phyloP scores from a whole-genome alignment of 2,888 invertebrate species.

The Dolomedes plantarius region DNA sequence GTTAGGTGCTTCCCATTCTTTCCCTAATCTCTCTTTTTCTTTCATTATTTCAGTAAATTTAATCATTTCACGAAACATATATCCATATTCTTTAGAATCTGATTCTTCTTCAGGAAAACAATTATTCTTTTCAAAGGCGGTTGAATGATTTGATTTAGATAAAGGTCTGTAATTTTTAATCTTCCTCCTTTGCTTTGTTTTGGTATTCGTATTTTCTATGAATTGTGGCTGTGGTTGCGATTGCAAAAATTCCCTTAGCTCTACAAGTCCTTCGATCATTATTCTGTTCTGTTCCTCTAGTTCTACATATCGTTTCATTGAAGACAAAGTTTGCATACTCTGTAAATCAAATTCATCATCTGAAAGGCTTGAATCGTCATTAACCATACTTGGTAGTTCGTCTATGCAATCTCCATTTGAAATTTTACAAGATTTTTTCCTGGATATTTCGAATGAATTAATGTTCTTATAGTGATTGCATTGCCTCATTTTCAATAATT shows the following conservation, averaged over 20 bases:
- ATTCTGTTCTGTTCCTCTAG: background rate
- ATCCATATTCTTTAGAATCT: background rate
- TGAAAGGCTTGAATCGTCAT: background rate
- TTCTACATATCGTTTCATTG: background rate
- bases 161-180: background rate
- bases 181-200: background rate
- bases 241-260: background rate
- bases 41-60: background rate
- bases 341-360: background rate
- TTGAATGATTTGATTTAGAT: background rate
- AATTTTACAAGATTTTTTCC: background rate
- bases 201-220: background rate
- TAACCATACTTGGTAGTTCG: background rate
- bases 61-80: background rate
- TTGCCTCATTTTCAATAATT: background rate
- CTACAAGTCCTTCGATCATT: background rate
- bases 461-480: background rate
- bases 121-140: background rate
- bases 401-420: no score
- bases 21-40: background rate
- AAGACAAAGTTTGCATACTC: background rate
- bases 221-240: background rate
- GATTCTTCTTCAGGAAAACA: background rate
- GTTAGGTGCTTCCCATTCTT: background rate
- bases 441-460: background rate